Evolutionary conservation across 2,797 vertebrate species (phyloP).

Genomic region (Hylomyscus alleni): DNA sequence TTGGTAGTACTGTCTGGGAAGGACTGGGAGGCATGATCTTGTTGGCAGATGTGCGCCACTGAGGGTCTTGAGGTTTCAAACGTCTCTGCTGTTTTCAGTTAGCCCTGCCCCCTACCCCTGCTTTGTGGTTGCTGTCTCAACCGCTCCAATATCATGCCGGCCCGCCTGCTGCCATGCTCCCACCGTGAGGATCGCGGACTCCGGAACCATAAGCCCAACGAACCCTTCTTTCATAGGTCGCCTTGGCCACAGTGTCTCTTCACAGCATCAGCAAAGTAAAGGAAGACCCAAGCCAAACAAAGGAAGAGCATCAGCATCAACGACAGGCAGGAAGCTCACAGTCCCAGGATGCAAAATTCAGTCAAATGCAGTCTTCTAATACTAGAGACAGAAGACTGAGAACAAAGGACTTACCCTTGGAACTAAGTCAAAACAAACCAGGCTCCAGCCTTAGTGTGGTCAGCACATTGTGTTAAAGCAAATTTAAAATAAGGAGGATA

Average conservation of each 20-base stretch:
- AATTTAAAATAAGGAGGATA: slow-evolving; percentile 41
- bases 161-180: neutral
- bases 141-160: no score
- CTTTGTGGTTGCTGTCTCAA: neutral
- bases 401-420: neutral
- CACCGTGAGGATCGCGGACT: neutral
- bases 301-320: neutral
- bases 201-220: neutral
- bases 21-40: neutral
- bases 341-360: neutral
- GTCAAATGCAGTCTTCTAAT: neutral
- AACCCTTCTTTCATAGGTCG: neutral
- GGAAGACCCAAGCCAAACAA: neutral
- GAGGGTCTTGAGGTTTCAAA: neutral
- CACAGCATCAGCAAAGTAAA: neutral
- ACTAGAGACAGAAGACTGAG: neutral
- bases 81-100: neutral
- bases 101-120: neutral
- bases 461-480: slow-evolving; percentile 20
- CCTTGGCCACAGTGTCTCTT: neutral
- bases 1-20: neutral
- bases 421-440: slow-evolving; percentile 17
- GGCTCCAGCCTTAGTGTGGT: neutral
- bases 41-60: neutral
- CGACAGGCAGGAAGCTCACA: slow-evolving; percentile 43